These are phyloP conservation scores for Lethenteron camtschaticum DNA, from an alignment of 2,113 vertebrate genomes.

Conservation along the genomic window DNA sequence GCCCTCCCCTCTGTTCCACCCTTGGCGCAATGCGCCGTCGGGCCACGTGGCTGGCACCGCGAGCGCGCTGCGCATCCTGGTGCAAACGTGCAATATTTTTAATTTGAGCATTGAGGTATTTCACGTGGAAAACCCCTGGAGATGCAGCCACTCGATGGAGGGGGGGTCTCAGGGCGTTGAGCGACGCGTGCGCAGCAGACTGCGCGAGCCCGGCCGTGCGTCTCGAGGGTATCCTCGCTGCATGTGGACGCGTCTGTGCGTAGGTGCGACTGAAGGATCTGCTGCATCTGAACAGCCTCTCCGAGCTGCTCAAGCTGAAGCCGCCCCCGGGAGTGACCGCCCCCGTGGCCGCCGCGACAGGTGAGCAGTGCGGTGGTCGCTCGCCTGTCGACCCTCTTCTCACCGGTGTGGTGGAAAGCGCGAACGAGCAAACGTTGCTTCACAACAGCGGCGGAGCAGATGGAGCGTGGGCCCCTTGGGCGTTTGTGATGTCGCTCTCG, in stretches of 20 bases:
- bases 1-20: too few relatives aligned
- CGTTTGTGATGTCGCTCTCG: too few relatives aligned
- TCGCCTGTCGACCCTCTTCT: too few relatives aligned
- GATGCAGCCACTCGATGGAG: conserved; percentile 60
- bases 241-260: conserved; percentile 41
- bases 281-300: conserved; percentile 67
- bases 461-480: too few relatives aligned
- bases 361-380: conserved; percentile 21
- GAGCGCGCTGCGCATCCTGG: too few relatives aligned
- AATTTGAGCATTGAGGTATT: too few relatives aligned
- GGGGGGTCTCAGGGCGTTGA: conserved; percentile 72
- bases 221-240: conserved; percentile 32
- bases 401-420: too few relatives aligned
- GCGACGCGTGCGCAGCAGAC: conserved; percentile 47
- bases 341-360: conserved; percentile 67
- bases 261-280: conserved; percentile 80
- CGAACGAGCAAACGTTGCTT: too few relatives aligned
- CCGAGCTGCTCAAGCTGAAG: conserved; percentile 90
- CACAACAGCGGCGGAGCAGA: too few relatives aligned
- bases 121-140: conserved; percentile 60
- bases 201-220: conserved; percentile 28
- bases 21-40: too few relatives aligned
- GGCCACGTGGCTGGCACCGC: too few relatives aligned
- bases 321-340: conserved; percentile 82
- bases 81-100: too few relatives aligned